Percentiles rank a stretch among this genome's conserved stretches.
Conservation (phyloP, 2,113 vertebrate species). For the Lophochroa leadbeateri region DNA sequence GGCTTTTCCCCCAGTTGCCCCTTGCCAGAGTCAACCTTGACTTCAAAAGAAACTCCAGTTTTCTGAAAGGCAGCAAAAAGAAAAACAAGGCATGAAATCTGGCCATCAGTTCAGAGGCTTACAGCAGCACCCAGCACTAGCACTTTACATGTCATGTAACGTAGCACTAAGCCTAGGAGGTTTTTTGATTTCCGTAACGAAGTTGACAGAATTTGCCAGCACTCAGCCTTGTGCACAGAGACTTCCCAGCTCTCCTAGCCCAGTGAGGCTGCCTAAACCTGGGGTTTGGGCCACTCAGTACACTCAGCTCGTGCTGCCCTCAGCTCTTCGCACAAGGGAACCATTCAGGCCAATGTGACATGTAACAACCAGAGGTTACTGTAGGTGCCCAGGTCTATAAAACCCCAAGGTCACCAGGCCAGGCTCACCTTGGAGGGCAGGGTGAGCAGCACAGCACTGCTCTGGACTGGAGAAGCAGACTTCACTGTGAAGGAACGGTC, state of each 20-base stretch:
- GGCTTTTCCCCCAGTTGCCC: no score
- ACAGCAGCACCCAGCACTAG: background rate
- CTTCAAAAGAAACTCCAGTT: background rate
- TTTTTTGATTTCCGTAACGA: background rate
- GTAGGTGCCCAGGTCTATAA: background rate
- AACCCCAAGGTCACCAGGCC: background rate
- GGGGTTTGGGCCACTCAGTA: background rate
- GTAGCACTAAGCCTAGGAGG: background rate
- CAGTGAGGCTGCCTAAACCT: background rate
- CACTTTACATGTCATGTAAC: background rate
- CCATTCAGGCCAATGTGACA: background rate
- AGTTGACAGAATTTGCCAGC: background rate
- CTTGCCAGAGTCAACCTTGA: background rate
- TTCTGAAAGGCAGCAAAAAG: background rate
- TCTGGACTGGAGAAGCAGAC: background rate
- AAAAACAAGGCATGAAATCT: background rate
- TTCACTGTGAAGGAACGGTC: fast-evolving
- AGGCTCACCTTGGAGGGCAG: background rate
- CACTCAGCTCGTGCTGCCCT: fast-evolving
- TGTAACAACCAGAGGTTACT: fast-evolving
- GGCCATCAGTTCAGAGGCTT: background rate
- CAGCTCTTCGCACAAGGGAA: background rate
- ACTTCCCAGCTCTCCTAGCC: background rate
- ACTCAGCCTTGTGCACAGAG: background rate
- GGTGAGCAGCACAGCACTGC: background rate